These are phyloP conservation scores for Dicrostonyx torquatus DNA, from an alignment of 2,797 vertebrate genomes.

Conservation along the genomic window DNA sequence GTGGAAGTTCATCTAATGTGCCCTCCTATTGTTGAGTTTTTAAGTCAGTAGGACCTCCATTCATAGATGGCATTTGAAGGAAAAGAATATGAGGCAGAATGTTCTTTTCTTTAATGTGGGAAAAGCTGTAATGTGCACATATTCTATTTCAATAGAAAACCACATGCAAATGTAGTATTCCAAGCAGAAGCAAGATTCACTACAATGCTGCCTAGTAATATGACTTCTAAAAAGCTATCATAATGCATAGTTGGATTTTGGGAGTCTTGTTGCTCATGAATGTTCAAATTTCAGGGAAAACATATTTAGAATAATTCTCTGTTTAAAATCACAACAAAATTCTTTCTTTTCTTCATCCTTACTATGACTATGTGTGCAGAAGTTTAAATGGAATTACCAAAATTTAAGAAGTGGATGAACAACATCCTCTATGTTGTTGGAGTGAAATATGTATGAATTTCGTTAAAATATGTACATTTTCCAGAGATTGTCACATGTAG, in stretches of 20 bases:
- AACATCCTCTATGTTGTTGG: conserved; percentile 7
- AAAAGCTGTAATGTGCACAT: conserved; percentile 63
- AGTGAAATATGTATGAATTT: conserved; percentile 36
- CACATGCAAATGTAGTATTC: conserved; percentile 64
- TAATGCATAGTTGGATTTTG: conserved; percentile 72
- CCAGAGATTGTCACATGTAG: not conserved
- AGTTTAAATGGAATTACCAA: conserved; percentile 42
- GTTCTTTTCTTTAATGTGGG: conserved; percentile 63
- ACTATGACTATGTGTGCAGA: conserved; percentile 38
- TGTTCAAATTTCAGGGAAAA: conserved; percentile 75
- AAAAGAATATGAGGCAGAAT: conserved; percentile 67
- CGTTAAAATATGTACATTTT: conserved; percentile 10
- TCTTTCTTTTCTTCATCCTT: conserved; percentile 73
- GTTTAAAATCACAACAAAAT: conserved; percentile 71
- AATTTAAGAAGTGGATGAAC: conserved; percentile 45
- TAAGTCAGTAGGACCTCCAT: conserved; percentile 35
- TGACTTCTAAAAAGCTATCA: conserved; percentile 75
- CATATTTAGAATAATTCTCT: conserved; percentile 80
- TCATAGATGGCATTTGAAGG: conserved; percentile 38
- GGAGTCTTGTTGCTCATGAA: conserved; percentile 74
- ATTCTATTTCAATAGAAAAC: conserved; percentile 68
- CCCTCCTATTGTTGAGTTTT: conserved; percentile 40
- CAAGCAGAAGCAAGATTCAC: conserved; percentile 75
- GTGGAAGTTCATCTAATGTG: conserved; percentile 28
- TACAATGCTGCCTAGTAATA: conserved; percentile 62